These are phyloP conservation scores for Stercorarius parasiticus DNA, from an alignment of 2,113 vertebrate species.

Conservation along the genomic window DNA sequence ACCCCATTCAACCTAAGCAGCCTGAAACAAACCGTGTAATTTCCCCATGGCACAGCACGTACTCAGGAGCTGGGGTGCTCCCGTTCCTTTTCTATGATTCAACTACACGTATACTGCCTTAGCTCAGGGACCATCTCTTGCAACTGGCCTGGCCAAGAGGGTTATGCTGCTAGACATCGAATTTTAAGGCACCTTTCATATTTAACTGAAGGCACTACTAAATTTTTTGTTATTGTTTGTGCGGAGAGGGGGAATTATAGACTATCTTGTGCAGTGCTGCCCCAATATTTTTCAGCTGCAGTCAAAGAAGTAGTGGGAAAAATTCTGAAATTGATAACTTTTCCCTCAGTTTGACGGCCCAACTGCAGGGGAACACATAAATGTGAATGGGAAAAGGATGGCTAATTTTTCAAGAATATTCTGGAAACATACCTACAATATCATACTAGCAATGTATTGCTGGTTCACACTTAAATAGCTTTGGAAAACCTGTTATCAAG, in stretches of 20 bases:
- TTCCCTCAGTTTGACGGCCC: background rate
- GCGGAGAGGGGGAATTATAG: background rate
- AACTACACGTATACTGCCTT: background rate
- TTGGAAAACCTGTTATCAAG: background rate
- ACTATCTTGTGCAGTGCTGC: background rate
- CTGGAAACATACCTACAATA: background rate
- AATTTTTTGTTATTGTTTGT: background rate
- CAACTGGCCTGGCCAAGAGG: background rate
- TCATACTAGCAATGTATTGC: background rate
- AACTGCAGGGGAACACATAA: background rate
- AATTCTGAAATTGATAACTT: background rate
- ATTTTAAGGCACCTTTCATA: background rate
- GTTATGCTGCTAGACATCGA: background rate
- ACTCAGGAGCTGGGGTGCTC: background rate
- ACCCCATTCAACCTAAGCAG: background rate
- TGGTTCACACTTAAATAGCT: background rate
- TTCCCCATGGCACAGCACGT: fast-evolving
- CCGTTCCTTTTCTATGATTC: background rate
- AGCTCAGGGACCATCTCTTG: background rate
- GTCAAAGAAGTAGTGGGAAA: background rate
- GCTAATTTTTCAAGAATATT: background rate
- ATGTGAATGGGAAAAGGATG: background rate
- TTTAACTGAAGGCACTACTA: background rate
- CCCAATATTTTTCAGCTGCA: background rate
- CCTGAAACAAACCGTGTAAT: background rate